phyloP scores from a whole-genome alignment of 2,797 vertebrate species.

The Falco biarmicus region DNA sequence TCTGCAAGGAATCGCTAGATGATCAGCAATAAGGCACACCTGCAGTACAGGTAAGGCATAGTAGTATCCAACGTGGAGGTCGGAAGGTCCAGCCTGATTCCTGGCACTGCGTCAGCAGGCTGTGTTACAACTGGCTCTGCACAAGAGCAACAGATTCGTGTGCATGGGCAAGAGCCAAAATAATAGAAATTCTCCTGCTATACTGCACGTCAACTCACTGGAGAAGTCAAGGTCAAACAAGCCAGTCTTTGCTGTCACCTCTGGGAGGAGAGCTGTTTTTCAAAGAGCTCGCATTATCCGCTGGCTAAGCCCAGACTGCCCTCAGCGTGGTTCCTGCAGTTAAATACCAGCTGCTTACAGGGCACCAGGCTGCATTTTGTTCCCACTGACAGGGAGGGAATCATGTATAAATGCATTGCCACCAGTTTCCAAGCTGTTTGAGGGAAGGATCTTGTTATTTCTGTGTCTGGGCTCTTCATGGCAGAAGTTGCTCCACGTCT shows the following conservation, averaged over 20 bases:
- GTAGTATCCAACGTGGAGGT: neutral
- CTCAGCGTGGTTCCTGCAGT: conserved; percentile 9
- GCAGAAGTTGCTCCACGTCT: neutral
- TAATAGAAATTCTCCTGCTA: neutral
- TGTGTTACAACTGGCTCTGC: neutral
- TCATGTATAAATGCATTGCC: neutral
- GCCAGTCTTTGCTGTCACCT: conserved; percentile 39
- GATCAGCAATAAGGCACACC: neutral
- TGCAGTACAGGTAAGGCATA: neutral
- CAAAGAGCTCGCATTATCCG: neutral
- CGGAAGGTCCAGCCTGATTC: neutral
- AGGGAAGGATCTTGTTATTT: conserved; percentile 8
- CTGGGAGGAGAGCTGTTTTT: conserved; percentile 27
- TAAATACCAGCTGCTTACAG: conserved; percentile 40
- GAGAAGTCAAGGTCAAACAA: conserved; percentile 47
- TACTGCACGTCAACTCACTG: neutral
- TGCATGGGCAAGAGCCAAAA: neutral
- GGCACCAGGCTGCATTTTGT: conserved; percentile 39
- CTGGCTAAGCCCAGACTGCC: conserved; percentile 40
- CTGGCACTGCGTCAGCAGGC: neutral
- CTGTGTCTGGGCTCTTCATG: neutral
- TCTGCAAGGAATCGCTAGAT: neutral
- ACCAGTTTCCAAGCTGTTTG: neutral
- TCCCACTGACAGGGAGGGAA: conserved; percentile 22
- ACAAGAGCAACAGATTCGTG: neutral